Evolutionary conservation across 2,113 vertebrate species (phyloP).

Genomic region (Brachirus orientalis): DNA sequence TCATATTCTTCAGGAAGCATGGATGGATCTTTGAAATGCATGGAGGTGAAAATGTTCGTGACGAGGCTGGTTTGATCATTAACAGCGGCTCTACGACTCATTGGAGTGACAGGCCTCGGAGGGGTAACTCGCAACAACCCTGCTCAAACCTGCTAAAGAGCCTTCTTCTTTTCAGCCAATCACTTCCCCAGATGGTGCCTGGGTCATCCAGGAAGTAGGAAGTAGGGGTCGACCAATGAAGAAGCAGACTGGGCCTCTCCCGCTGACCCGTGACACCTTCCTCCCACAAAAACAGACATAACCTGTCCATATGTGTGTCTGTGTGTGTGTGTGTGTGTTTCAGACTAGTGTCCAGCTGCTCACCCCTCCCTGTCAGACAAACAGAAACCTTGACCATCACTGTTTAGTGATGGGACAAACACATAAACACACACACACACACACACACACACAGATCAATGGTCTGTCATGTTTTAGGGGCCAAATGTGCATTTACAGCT

Average conservation of each 20-base stretch:
- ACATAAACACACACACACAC: constrained; percentile 13
- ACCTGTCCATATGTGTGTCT: constrained; percentile 22
- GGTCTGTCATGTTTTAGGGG: constrained; percentile 32
- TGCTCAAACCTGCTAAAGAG: constrained; percentile 70
- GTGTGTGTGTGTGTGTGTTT: constrained; percentile 11
- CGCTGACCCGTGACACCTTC: constrained; percentile 72
- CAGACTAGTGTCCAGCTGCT: constrained; percentile 43
- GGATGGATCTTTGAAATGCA: constrained; percentile 11
- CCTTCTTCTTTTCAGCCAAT: constrained; percentile 78
- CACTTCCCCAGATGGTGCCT: constrained; percentile 92
- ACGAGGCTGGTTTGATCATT: constrained; percentile 88
- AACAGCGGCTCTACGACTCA: constrained; percentile 93
- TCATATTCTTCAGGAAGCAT: neutral
- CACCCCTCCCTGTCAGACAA: constrained; percentile 41
- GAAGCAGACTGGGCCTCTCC: constrained; percentile 73
- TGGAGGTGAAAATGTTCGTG: constrained; percentile 60
- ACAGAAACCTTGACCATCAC: constrained; percentile 50
- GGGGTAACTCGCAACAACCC: constrained; percentile 66
- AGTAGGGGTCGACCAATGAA: constrained; percentile 82
- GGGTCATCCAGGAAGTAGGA: constrained; percentile 90
- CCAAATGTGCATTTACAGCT: constrained; percentile 57
- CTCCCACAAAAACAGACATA: constrained; percentile 64
- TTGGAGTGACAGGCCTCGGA: constrained; percentile 86
- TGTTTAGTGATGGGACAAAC: constrained; percentile 25
- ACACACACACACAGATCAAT: constrained; percentile 10